These are phyloP conservation scores for Drosophila mimica DNA, from an alignment of 2,888 invertebrate genomes.

Conservation along the genomic window DNA sequence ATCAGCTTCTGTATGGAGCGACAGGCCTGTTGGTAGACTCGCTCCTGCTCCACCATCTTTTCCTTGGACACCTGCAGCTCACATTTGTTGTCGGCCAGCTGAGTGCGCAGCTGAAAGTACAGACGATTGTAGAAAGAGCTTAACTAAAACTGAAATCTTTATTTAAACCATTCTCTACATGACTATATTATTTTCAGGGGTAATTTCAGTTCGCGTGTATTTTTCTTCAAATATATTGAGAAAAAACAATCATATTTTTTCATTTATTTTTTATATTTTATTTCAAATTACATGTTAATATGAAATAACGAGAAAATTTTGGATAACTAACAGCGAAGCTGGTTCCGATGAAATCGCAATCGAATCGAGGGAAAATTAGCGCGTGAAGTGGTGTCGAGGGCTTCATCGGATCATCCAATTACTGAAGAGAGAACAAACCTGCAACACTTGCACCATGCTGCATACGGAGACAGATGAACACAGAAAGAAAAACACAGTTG, in stretches of 20 bases:
- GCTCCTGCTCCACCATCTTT: constrained; percentile 75
- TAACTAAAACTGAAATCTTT: background rate
- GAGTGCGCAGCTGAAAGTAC: constrained; percentile 64
- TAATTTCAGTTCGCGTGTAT: background rate
- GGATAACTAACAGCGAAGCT: constrained; percentile 36
- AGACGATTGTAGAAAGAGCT: background rate
- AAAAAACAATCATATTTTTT: background rate
- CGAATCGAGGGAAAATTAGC: background rate
- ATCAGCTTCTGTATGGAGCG: constrained; percentile 83
- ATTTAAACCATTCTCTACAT: background rate
- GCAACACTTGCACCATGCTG: constrained; percentile 32
- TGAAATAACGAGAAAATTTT: constrained; percentile 49
- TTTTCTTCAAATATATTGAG: background rate
- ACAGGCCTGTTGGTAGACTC: constrained; percentile 82
- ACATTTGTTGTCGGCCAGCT: constrained; percentile 82
- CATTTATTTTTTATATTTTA: constrained; percentile 18
- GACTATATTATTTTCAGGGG: background rate
- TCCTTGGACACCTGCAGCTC: constrained; percentile 81
- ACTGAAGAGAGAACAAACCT: constrained; percentile 9
- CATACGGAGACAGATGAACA: constrained; percentile 28
- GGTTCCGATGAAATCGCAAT: constrained; percentile 20
- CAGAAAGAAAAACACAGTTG: background rate
- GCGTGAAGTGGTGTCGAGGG: background rate
- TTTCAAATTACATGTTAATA: constrained; percentile 17
- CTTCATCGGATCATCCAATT: constrained; percentile 4